Evolutionary conservation across 2,888 invertebrate genomes (phyloP).

Genomic region (Osmoderma eremita): DNA sequence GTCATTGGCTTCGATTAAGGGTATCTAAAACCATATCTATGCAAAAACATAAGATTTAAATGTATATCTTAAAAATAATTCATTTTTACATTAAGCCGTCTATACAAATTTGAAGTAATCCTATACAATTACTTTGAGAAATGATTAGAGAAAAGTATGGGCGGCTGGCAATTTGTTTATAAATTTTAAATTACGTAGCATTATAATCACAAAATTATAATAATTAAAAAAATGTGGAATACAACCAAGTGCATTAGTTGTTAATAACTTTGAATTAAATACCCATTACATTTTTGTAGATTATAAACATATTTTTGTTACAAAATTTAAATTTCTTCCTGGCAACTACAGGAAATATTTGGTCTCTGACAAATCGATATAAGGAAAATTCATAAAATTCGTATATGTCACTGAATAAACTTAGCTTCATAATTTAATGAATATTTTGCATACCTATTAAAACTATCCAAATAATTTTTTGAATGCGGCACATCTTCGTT

Average conservation of each 20-base stretch:
- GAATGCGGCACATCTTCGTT: conserved; percentile 16
- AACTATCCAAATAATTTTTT: conserved; percentile 34
- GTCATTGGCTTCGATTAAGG: conserved; percentile 20
- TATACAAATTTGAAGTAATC: too few species aligned
- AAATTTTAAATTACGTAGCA: too few species aligned
- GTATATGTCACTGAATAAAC: too few species aligned
- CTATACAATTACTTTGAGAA: too few species aligned
- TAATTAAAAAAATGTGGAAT: neutral
- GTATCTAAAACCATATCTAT: too few species aligned
- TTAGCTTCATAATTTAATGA: neutral
- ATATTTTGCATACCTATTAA: conserved; percentile 26
- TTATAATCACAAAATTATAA: too few species aligned
- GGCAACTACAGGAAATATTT: neutral
- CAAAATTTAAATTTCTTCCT: neutral
- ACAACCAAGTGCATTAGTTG: neutral
- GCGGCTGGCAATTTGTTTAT: too few species aligned
- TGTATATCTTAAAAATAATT: too few species aligned
- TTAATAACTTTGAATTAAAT: neutral
- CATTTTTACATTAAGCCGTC: too few species aligned
- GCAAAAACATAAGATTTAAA: too few species aligned
- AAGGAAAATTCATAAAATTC: neutral
- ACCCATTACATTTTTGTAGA: neutral
- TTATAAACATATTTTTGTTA: neutral
- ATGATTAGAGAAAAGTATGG: too few species aligned
- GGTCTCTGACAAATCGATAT: neutral